Conservation (phyloP, 2,888 invertebrate species). For the Seira ritae region DNA sequence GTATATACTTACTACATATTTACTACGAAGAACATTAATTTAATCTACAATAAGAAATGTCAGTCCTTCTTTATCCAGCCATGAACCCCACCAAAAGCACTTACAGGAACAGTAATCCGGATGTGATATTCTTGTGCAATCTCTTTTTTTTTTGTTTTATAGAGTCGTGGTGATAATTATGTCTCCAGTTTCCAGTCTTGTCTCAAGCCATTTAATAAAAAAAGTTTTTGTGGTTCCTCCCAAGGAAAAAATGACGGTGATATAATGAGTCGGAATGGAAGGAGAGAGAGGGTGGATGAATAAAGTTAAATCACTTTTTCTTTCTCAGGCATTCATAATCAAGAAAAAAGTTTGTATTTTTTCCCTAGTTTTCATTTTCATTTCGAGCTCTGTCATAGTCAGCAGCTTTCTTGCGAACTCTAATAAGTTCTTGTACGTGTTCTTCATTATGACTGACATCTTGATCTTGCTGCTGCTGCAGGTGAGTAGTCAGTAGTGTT, state of each 20-base stretch:
- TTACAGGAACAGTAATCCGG: no score
- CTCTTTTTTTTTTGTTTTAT: conserved; percentile 19
- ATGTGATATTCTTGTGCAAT: conserved; percentile 25
- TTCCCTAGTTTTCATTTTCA: background rate
- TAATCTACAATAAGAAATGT: no score
- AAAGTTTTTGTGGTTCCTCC: conserved; percentile 17
- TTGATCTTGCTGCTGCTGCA: conserved; percentile 24
- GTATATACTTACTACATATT: no score
- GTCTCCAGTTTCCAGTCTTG: conserved; percentile 48
- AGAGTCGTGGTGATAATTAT: conserved; percentile 32
- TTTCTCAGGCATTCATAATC: background rate
- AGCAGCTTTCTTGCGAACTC: background rate
- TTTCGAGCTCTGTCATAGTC: background rate
- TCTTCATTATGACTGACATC: conserved; percentile 6
- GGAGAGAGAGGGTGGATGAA: background rate
- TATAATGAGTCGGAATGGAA: background rate
- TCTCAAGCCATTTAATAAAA: conserved; percentile 28
- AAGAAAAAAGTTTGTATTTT: no score
- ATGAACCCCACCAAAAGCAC: no score
- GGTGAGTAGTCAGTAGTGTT: conserved; percentile 21
- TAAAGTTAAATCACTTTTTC: conserved; percentile 22
- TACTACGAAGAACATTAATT: no score
- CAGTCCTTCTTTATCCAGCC: background rate
- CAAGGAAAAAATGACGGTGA: conserved; percentile 6
- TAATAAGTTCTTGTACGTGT: no score